phyloP scores from a whole-genome alignment of 2,113 vertebrate genomes.

The Hemibagrus wyckioides region DNA sequence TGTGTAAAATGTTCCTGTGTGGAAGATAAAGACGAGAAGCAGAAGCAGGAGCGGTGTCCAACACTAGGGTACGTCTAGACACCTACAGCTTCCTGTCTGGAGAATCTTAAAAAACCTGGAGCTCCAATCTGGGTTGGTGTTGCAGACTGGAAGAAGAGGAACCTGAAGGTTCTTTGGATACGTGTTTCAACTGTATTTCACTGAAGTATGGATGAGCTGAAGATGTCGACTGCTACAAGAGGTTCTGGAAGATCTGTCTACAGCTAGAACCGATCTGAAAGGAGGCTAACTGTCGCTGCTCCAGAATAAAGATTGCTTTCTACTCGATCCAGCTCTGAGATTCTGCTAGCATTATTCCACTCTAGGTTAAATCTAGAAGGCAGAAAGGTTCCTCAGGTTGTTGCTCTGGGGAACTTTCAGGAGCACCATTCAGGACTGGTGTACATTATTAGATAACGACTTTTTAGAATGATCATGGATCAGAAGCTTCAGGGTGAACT shows the following conservation, averaged over 20 bases:
- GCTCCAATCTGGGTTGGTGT: not conserved
- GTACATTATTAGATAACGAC: not conserved
- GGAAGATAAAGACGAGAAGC: not conserved
- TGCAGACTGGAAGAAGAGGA: too few species aligned
- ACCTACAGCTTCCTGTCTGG: not conserved
- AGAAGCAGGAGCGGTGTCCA: not conserved
- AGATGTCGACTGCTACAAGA: not conserved
- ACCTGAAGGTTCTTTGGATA: not conserved
- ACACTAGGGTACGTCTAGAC: not conserved
- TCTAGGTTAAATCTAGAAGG: not conserved
- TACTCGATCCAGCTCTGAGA: not conserved
- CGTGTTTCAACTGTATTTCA: not conserved
- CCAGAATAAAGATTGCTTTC: too few species aligned
- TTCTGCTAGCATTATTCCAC: not conserved
- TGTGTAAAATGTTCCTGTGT: not conserved
- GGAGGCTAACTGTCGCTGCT: not conserved
- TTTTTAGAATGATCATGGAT: too few species aligned
- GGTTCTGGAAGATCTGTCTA: not conserved
- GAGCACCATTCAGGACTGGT: not conserved
- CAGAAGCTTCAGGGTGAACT: not conserved
- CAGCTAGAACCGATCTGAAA: not conserved
- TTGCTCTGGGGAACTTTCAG: not conserved
- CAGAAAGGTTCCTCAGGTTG: not conserved
- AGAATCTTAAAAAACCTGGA: not conserved
- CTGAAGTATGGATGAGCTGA: not conserved